Conservation (phyloP, 2,888 invertebrate species). For the Alloplasta piceator region DNA sequence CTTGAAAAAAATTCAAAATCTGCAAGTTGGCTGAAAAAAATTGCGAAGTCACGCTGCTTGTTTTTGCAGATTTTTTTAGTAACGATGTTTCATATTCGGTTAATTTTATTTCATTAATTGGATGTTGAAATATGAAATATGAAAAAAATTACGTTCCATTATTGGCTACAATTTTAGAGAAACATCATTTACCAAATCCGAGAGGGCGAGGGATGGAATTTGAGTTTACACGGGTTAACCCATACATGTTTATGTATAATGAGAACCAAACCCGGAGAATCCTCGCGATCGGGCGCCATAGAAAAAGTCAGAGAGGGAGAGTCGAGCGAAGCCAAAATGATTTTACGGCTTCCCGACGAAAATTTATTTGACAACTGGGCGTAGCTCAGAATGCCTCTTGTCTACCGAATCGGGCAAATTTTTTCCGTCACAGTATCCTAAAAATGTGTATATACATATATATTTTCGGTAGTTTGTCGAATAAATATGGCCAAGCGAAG, state of each 20-base stretch:
- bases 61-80: no score
- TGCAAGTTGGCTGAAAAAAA: no score
- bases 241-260: neutral
- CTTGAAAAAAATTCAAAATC: no score
- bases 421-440: neutral
- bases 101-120: no score
- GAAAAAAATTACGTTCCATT: no score
- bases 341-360: conserved; percentile 57
- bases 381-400: conserved; percentile 48
- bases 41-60: no score
- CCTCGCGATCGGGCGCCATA: conserved; percentile 46
- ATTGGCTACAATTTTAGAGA: no score
- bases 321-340: conserved; percentile 30
- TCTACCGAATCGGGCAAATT: conserved; percentile 40
- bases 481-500: conserved; percentile 28
- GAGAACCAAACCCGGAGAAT: conserved; percentile 17
- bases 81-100: no score
- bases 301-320: neutral
- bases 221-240: no score
- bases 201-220: no score
- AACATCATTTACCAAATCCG: no score
- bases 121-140: no score
- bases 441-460: neutral
- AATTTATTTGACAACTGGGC: conserved; percentile 64
- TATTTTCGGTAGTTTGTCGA: conserved; percentile 42